A percentile compares a stretch with the other conserved stretches of the same genome.
Evolutionary conservation across 2,113 vertebrate genomes (phyloP).

Genomic region (Psittacara wagleri): DNA sequence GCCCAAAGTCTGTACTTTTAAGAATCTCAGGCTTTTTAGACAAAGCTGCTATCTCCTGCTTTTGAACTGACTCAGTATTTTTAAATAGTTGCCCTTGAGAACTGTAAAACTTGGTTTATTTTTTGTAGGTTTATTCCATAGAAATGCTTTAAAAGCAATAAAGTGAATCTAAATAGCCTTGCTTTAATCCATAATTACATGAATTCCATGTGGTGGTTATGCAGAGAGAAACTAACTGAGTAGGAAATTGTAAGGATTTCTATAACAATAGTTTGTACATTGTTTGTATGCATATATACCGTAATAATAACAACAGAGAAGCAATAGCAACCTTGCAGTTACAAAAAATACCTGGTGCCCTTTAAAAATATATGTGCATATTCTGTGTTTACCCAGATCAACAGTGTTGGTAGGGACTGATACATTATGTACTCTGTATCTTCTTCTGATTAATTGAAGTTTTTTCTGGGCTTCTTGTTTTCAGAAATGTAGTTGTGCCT

Average conservation of each 20-base stretch:
- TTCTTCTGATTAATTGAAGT: not conserved
- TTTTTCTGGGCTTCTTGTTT: not conserved
- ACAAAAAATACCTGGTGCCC: not conserved
- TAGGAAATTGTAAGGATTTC: not conserved
- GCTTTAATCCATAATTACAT: not conserved
- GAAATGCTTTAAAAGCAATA: constrained; percentile 8
- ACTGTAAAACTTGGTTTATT: not conserved
- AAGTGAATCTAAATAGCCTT: not conserved
- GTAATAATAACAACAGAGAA: not conserved
- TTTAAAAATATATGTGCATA: not conserved
- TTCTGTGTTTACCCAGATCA: not conserved
- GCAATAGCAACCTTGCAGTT: not conserved
- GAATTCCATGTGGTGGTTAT: not conserved
- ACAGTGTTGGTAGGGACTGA: not conserved
- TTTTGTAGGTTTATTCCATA: not conserved
- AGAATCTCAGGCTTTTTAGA: not conserved
- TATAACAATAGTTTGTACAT: not conserved
- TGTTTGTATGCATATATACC: not conserved
- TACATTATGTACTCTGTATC: not conserved
- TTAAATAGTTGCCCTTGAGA: not conserved
- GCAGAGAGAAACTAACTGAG: not conserved
- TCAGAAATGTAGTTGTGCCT: not conserved
- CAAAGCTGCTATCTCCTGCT: not conserved
- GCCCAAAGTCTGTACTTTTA: not conserved
- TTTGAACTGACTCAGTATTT: not conserved